A percentile compares a stretch with the other conserved stretches of the same genome.
Conservation (phyloP, 2,113 vertebrate species). For the Mellivora capensis region DNA sequence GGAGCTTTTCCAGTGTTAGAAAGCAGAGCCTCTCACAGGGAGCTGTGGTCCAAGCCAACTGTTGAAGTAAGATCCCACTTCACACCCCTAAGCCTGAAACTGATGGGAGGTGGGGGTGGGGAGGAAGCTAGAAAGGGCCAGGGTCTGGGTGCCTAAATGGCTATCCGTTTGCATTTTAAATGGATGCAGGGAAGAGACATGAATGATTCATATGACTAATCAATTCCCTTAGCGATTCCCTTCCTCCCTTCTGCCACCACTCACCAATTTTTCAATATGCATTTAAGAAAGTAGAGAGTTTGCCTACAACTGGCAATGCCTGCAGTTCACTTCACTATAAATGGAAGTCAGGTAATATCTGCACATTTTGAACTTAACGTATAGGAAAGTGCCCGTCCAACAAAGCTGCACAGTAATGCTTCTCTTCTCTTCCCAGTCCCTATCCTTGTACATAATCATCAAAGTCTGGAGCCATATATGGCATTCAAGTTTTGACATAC, state of each 20-base stretch:
- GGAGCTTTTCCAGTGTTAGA: slow-evolving; percentile 15
- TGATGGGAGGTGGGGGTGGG: not conserved
- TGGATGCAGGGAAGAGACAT: slow-evolving; percentile 44
- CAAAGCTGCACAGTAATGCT: not conserved
- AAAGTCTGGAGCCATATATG: not conserved
- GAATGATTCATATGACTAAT: slow-evolving; percentile 51
- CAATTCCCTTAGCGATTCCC: slow-evolving; percentile 37
- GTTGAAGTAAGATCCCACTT: not conserved
- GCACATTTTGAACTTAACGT: not conserved
- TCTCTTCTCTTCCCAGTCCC: not conserved
- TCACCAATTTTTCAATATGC: slow-evolving; percentile 6
- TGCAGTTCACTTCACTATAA: not conserved
- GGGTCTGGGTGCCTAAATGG: slow-evolving; percentile 22
- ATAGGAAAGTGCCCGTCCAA: not conserved
- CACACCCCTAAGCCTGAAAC: not conserved
- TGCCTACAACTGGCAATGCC: not conserved
- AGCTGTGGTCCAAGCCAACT: not conserved
- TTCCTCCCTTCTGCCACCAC: slow-evolving; percentile 24
- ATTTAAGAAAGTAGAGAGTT: slow-evolving; percentile 26
- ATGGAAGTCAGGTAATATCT: not conserved
- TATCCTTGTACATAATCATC: not conserved
- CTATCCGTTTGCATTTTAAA: slow-evolving; percentile 54
- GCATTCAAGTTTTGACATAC: slow-evolving; percentile 33
- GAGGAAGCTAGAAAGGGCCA: not conserved
- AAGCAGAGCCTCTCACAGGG: slow-evolving; percentile 17